Conservation (phyloP, 2,113 vertebrate species). For the Gallinago jamesoni region DNA sequence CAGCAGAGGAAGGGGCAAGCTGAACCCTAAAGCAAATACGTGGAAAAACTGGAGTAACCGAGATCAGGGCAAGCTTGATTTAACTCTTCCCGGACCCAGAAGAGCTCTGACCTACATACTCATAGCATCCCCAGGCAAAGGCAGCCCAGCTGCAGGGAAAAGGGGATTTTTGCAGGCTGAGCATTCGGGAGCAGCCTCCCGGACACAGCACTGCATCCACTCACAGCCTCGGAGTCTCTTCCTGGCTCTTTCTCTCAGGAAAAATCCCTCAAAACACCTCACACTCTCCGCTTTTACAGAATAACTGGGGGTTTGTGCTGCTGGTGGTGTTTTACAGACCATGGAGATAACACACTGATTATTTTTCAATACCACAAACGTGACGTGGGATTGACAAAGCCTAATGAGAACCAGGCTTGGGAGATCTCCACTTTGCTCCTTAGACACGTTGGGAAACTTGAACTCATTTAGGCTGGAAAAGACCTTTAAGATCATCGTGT, state of each 20-base stretch:
- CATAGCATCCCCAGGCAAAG: neutral
- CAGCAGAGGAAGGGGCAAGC: neutral
- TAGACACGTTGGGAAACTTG: rapidly evolving
- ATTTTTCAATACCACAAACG: neutral
- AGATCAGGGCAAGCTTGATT: neutral
- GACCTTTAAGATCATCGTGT: neutral
- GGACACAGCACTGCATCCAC: neutral
- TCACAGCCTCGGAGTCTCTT: neutral
- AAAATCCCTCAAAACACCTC: neutral
- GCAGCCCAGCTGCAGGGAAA: neutral
- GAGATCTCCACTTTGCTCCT: neutral
- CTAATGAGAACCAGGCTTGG: neutral
- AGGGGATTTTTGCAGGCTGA: neutral
- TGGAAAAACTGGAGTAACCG: neutral
- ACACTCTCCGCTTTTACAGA: neutral
- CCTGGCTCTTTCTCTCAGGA: neutral
- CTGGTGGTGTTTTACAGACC: neutral
- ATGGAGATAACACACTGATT: neutral
- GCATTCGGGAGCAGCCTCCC: neutral
- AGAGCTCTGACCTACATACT: constrained; percentile 53
- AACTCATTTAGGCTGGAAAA: neutral
- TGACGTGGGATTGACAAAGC: neutral
- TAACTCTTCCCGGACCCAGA: neutral
- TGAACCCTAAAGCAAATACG: neutral
- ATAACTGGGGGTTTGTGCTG: neutral